A percentile compares a stretch with the other conserved stretches of the same genome.
Evolutionary conservation across 2,797 vertebrate genomes (phyloP).

Genomic region (Aplochiton taeniatus): DNA sequence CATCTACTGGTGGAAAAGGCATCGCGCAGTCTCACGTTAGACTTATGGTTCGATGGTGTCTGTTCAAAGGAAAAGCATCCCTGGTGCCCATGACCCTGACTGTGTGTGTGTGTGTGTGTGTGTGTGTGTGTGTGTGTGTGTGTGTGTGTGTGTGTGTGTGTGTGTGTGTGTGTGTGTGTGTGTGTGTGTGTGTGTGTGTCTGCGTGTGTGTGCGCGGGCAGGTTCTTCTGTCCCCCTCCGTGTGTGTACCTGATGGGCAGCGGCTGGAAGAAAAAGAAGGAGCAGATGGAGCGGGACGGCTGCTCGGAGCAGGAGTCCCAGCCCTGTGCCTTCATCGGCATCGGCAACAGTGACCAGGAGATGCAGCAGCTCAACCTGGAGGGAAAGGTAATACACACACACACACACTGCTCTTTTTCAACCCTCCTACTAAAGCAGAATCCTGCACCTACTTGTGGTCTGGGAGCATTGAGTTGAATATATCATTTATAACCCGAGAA

Average conservation of each 20-base stretch:
- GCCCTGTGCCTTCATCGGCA: constrained; percentile 97
- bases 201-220: constrained; percentile 54
- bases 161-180: background rate
- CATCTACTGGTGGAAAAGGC: constrained; percentile 56
- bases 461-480: too few species aligned
- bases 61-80: too few species aligned
- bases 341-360: constrained; percentile 98
- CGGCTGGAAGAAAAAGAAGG: constrained; percentile 99
- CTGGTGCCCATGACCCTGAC: background rate
- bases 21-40: constrained; percentile 12
- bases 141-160: background rate
- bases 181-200: too few species aligned
- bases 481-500: too few species aligned
- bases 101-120: background rate
- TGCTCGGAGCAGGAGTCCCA: constrained; percentile 97
- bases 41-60: too few species aligned
- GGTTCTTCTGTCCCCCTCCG: constrained; percentile 98
- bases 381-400: constrained; percentile 86
- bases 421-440: too few species aligned
- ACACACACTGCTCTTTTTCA: background rate
- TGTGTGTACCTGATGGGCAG: constrained; percentile 99
- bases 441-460: too few species aligned
- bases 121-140: background rate
- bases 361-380: constrained; percentile 99
- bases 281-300: constrained; percentile 97